Percentiles rank a stretch among this genome's conserved stretches.
Evolutionary conservation across 2,113 vertebrate species (phyloP).

Genomic region (Corydoras sp.): DNA sequence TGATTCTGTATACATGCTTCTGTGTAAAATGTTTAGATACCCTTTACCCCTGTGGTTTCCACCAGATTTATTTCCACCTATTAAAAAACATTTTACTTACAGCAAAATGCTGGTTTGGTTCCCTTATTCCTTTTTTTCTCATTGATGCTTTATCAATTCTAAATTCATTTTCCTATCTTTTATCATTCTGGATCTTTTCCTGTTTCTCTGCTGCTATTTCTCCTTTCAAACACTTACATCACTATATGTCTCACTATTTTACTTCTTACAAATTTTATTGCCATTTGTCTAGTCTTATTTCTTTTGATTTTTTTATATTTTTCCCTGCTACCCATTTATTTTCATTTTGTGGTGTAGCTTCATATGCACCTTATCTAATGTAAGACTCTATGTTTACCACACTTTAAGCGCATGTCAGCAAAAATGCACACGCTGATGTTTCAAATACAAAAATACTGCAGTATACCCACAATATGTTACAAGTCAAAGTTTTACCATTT

Average conservation of each 20-base stretch:
- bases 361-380: not conserved
- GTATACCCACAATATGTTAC: too few relatives aligned
- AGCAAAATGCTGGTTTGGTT: constrained; percentile 8
- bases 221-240: constrained; percentile 5
- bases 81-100: constrained; percentile 66
- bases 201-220: constrained; percentile 20
- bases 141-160: not conserved
- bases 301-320: constrained; percentile 19
- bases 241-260: constrained; percentile 24
- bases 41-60: constrained; percentile 10
- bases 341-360: constrained; percentile 9
- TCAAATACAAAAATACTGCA: too few relatives aligned
- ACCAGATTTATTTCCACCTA: constrained; percentile 57
- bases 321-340: constrained; percentile 2
- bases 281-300: constrained; percentile 1
- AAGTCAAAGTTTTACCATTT: too few relatives aligned
- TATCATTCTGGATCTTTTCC: constrained; percentile 11
- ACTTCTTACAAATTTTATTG: constrained; percentile 1
- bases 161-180: constrained; percentile 51
- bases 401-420: too few relatives aligned
- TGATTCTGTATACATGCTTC: constrained; percentile 4
- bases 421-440: too few relatives aligned
- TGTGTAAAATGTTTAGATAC: constrained; percentile 20
- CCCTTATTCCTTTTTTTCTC: constrained; percentile 17
- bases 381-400: too few relatives aligned